A percentile compares a stretch with the other conserved stretches of the same genome.
Evolutionary conservation across 2,113 vertebrate species (phyloP).

Genomic region (Mastomys coucha): DNA sequence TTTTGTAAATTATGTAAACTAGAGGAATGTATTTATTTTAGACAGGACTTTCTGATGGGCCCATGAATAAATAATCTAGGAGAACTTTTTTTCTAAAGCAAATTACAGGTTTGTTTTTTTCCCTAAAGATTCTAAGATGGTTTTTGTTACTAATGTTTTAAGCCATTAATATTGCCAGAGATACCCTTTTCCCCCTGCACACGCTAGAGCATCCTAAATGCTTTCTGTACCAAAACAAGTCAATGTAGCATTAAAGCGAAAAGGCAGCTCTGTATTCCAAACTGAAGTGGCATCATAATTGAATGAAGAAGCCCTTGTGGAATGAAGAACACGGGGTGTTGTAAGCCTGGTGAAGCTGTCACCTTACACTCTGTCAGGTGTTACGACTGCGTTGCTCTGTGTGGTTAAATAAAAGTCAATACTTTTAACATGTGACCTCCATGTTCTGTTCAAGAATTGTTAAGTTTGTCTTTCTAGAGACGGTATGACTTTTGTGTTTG

Average conservation of each 20-base stretch:
- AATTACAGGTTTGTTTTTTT: slow-evolving; percentile 30
- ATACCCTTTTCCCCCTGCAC: slow-evolving; percentile 70
- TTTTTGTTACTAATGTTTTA: slow-evolving; percentile 67
- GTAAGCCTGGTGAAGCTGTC: slow-evolving; percentile 60
- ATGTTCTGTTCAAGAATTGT: slow-evolving; percentile 34
- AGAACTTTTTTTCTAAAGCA: slow-evolving; percentile 51
- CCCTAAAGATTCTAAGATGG: slow-evolving; percentile 58
- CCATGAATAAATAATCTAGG: slow-evolving; percentile 62
- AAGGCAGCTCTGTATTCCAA: slow-evolving; percentile 69
- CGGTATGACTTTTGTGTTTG: slow-evolving; percentile 32
- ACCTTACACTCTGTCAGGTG: slow-evolving; percentile 63
- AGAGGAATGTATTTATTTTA: slow-evolving; percentile 65
- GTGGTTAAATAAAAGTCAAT: slow-evolving; percentile 58
- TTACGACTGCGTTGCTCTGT: slow-evolving; percentile 66
- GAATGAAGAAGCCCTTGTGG: slow-evolving; percentile 74
- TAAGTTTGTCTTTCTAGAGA: slow-evolving; percentile 41
- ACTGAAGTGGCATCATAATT: slow-evolving; percentile 79
- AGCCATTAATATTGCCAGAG: slow-evolving; percentile 62
- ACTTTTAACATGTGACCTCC: slow-evolving; percentile 52
- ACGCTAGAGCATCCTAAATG: slow-evolving; percentile 58
- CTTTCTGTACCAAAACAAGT: slow-evolving; percentile 72
- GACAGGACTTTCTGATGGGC: slow-evolving; percentile 56
- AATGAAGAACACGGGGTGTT: slow-evolving; percentile 61
- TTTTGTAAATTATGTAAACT: slow-evolving; percentile 56
- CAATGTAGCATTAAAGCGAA: slow-evolving; percentile 74